Conservation (phyloP, 37 sponge, comb jelly and placozoan genomes). For the Geodia barretti region DNA sequence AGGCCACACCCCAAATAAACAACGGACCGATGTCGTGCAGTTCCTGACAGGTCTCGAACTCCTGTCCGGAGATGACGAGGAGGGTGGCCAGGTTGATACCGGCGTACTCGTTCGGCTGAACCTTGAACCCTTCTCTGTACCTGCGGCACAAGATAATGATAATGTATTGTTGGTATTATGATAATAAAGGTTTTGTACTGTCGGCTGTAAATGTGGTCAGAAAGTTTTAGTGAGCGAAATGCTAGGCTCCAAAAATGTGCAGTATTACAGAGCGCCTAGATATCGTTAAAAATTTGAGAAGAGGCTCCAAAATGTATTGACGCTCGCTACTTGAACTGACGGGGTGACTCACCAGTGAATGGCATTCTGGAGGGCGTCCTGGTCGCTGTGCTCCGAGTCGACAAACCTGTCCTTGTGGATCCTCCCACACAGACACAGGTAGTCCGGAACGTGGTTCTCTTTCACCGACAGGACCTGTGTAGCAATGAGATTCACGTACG, state of each 20-base stretch:
- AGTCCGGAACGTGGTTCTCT: conserved; percentile 88
- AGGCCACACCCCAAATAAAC: no score
- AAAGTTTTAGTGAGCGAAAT: no score
- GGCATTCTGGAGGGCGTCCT: conserved; percentile 55
- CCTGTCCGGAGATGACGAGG: conserved; percentile 76
- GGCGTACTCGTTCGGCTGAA: conserved; percentile 87
- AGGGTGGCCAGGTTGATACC: conserved; percentile 88
- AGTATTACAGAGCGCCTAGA: no score
- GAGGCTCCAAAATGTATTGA: neutral
- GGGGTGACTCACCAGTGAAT: conserved; percentile 77
- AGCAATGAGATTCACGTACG: neutral
- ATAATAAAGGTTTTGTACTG: no score
- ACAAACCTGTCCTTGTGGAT: conserved; percentile 93
- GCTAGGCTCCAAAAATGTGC: no score
- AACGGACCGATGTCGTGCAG: conserved; percentile 64
- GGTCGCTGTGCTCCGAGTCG: conserved; percentile 67
- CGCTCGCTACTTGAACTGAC: neutral
- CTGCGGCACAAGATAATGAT: conserved; percentile 23
- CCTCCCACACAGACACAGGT: conserved; percentile 85
- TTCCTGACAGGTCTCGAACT: conserved; percentile 33
- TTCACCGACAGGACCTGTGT: conserved; percentile 59
- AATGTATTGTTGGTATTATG: no score
- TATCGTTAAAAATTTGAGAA: neutral
- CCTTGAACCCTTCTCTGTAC: conserved; percentile 83
- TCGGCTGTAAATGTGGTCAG: no score